phyloP scores from a whole-genome alignment of 2,888 invertebrate species.

The Epiblema foenella region DNA sequence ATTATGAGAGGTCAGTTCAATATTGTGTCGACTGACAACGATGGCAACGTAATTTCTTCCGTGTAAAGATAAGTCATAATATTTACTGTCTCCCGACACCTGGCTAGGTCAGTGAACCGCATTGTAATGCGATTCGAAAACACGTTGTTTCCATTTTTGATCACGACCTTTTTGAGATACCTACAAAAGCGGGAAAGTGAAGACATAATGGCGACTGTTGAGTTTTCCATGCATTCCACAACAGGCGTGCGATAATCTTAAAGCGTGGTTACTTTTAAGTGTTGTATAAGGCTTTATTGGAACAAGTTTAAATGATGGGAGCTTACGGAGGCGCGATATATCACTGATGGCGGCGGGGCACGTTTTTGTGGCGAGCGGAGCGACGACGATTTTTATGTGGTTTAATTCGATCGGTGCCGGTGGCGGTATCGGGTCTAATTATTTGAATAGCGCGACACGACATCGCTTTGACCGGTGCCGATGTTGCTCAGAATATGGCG shows the following conservation, averaged over 20 bases:
- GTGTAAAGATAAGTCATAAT: constrained; percentile 74
- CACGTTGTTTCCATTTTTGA: constrained; percentile 63
- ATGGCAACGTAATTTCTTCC: constrained; percentile 75
- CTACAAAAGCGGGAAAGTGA: constrained; percentile 63
- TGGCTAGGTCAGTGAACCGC: constrained; percentile 71
- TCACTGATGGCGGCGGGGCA: constrained; percentile 61
- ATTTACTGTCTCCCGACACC: constrained; percentile 75
- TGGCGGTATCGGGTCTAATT: constrained; percentile 78
- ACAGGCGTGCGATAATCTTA: constrained; percentile 53
- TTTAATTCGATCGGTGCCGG: constrained; percentile 74
- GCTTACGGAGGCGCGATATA: constrained; percentile 60
- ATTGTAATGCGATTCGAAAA: constrained; percentile 53
- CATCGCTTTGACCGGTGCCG: constrained; percentile 76
- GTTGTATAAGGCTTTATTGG: constrained; percentile 64
- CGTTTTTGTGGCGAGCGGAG: constrained; percentile 66
- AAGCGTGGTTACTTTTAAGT: constrained; percentile 50
- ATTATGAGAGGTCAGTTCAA: constrained; percentile 80
- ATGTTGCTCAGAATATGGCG: constrained; percentile 54
- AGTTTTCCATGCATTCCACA: constrained; percentile 54
- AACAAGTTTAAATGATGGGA: constrained; percentile 62
- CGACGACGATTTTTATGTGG: constrained; percentile 73
- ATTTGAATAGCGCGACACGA: constrained; percentile 80
- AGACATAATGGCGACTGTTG: constrained; percentile 60
- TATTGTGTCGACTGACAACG: constrained; percentile 66
- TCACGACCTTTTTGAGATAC: constrained; percentile 53